Conservation (phyloP, 2,888 invertebrate species). For the Eupeodes luniger region DNA sequence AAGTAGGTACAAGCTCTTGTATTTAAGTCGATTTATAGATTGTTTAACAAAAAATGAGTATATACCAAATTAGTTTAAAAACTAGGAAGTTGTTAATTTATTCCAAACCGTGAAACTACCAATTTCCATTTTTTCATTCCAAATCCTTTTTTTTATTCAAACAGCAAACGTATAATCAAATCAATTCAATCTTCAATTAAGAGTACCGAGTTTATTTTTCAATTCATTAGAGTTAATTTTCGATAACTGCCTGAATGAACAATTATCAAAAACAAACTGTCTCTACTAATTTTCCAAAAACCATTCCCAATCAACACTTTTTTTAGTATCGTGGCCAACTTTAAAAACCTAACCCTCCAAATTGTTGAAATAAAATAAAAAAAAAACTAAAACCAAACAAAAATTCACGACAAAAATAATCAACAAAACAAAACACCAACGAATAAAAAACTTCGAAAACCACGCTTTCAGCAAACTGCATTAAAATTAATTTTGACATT, state of each 20-base stretch:
- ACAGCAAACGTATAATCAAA: not conserved
- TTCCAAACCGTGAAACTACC: too few species aligned
- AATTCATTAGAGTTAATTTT: constrained; percentile 24
- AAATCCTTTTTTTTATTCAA: not conserved
- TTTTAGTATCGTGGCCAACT: not conserved
- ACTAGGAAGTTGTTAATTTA: too few species aligned
- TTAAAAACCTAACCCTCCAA: not conserved
- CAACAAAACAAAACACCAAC: not conserved
- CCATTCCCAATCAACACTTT: constrained; percentile 8
- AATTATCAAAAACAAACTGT: constrained; percentile 20
- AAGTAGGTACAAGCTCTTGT: too few species aligned
- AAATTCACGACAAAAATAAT: too few species aligned
- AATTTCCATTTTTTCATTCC: too few species aligned
- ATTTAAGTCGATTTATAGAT: too few species aligned
- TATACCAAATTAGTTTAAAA: too few species aligned
- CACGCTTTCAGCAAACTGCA: constrained; percentile 40
- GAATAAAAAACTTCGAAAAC: constrained; percentile 30
- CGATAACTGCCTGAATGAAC: not conserved
- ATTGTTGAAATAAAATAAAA: not conserved
- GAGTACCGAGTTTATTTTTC: constrained; percentile 10
- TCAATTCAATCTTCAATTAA: constrained; percentile 9
- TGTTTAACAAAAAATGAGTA: too few species aligned
- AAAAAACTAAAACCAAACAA: not conserved
- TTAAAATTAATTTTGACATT: constrained; percentile 63
- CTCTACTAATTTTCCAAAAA: constrained; percentile 22